Conservation (phyloP, 2,888 invertebrate species). For the Geotrupes spiniger region DNA sequence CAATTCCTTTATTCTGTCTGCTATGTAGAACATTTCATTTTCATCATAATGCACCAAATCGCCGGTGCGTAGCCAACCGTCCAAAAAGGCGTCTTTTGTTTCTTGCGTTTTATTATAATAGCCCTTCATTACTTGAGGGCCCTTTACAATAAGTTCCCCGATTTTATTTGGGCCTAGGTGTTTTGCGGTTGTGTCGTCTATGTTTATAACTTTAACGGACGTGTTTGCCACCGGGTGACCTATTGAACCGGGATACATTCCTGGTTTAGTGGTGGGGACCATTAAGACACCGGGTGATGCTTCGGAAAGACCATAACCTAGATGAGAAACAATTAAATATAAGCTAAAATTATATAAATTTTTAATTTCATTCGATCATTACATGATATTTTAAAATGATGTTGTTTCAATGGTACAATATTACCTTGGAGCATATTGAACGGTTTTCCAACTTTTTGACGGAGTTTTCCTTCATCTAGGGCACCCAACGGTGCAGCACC, state of each 20-base stretch:
- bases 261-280: constrained; percentile 17
- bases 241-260: constrained; percentile 41
- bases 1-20: constrained; percentile 77
- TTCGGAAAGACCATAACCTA: constrained; percentile 69
- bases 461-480: constrained; percentile 56
- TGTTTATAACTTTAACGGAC: constrained; percentile 60
- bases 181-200: constrained; percentile 39
- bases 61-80: constrained; percentile 75
- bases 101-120: constrained; percentile 75
- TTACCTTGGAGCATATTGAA: constrained; percentile 38
- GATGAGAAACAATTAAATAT: neutral
- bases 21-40: constrained; percentile 63
- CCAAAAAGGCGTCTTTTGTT: constrained; percentile 64
- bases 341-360: too few species aligned
- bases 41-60: constrained; percentile 60
- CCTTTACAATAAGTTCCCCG: constrained; percentile 73
- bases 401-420: neutral
- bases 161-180: constrained; percentile 48
- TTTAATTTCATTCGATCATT: too few species aligned
- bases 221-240: constrained; percentile 64
- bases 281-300: constrained; percentile 47
- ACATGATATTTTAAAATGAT: neutral
- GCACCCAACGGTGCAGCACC: constrained; percentile 70
- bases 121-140: constrained; percentile 80
- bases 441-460: constrained; percentile 47